Evolutionary conservation across 2,113 vertebrate species (phyloP), one percentile per base, ranked within the genome.

Genomic region (Cygnus atratus): DNA sequence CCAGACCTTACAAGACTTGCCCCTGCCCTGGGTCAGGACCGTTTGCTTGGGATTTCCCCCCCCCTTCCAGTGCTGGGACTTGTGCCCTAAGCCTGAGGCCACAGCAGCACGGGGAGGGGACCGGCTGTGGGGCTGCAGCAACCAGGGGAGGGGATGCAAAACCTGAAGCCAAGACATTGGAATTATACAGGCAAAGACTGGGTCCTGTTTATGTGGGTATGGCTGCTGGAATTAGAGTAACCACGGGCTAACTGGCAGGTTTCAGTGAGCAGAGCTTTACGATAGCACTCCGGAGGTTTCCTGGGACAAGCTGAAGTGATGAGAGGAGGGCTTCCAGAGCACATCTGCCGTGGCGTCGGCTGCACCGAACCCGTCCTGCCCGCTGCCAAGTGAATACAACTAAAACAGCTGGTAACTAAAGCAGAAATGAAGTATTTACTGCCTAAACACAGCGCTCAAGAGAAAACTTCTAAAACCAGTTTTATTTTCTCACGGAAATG

Each of bases 221-320:
- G 29, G 10, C 24, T 43, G 39, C 18, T 31, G n/a, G 73, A 37
- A 33, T 24, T 20, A 62, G 24, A 41, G 39, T 41, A 33, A 43
- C n/a, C 31, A 12, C 1, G 2, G 39, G 79, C 39, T 63, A 13
- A 55, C 33, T 8, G 1, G 3, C 16, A 4, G 1, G 4, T 58
- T 84, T 50, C 41, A 37, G 37, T 55, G 52, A 41, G 24, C 25
- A 66, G 28, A n/a, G 16, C 44, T 59, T 66, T 44, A 31, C 46
- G 19, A 11, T 31, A 18, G 2, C 12, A 7, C 16, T 50, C 19
- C 2, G 19, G 19, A 65, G 66, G 11, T 58, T 77, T 83, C 17
- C 66, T 41, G 44, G 46, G 59, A 46, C 19, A 4, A 11, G 16
- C 2, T 52, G 3, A 50, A 58, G 24, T 14, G 37, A 10, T 31